Conservation (phyloP, 2,797 vertebrate species). For the Clarias platycephalus region DNA sequence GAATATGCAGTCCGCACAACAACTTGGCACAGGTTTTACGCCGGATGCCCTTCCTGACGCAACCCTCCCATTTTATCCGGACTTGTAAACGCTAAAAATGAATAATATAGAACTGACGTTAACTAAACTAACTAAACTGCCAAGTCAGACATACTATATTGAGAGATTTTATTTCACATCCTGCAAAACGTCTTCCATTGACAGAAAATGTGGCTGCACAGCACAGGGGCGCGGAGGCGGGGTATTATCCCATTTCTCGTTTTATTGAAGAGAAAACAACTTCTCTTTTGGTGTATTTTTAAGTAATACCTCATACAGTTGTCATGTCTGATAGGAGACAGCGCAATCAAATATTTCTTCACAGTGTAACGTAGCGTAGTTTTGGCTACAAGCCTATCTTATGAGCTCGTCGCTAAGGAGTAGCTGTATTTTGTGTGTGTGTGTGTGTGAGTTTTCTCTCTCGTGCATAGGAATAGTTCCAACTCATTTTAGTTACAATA, state of each 20-base stretch:
- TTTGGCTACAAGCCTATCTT: not conserved
- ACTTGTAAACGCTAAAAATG: no score
- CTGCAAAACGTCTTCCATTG: no score
- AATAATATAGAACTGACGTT: no score
- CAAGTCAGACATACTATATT: no score
- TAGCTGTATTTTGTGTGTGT: conserved; percentile 3
- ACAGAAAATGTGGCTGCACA: no score
- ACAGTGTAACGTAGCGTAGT: not conserved
- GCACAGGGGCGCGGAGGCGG: no score
- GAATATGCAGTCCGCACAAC: no score
- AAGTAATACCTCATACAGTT: not conserved
- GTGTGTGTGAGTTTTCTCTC: conserved; percentile 33
- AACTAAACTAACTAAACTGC: no score
- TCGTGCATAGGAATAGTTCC: conserved; percentile 21
- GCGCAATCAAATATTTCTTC: not conserved
- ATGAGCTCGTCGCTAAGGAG: not conserved
- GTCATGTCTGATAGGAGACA: not conserved
- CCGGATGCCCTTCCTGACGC: no score
- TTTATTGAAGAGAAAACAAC: not conserved
- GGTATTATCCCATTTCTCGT: not conserved
- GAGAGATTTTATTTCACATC: no score
- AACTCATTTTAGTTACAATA: conserved; percentile 38
- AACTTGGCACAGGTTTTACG: no score
- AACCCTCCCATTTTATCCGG: no score
- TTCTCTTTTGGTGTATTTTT: not conserved